These are phyloP conservation scores for Chinchilla lanigera DNA, from an alignment of 2,113 vertebrate species.

Conservation along the genomic window DNA sequence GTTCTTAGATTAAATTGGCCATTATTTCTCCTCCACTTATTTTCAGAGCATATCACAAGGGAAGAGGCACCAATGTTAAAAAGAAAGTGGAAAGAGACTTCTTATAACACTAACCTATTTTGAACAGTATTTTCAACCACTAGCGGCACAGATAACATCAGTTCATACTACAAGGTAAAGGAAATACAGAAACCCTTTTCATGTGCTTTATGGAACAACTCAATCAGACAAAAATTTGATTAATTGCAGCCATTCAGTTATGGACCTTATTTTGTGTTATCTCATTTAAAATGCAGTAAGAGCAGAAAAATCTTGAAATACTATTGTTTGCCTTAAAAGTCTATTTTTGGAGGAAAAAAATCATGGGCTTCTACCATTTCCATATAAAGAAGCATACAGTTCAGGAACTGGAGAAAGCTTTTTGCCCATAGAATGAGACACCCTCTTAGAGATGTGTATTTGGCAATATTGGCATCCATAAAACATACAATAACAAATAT, in stretches of 20 bases:
- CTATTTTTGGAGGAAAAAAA: neutral
- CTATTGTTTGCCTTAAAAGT: neutral
- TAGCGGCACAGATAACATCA: neutral
- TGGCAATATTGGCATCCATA: neutral
- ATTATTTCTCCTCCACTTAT: constrained; percentile 73
- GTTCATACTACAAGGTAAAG: neutral
- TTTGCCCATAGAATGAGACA: neutral
- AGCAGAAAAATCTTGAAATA: neutral
- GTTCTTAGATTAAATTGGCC: constrained; percentile 75
- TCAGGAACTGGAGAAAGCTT: neutral
- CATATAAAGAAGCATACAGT: neutral
- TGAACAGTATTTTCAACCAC: constrained; percentile 9
- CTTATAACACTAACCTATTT: constrained; percentile 24
- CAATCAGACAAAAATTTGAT: neutral
- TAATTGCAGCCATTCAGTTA: neutral
- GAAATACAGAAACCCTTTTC: neutral
- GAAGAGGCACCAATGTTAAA: constrained; percentile 74
- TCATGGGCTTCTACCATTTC: neutral
- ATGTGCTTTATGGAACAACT: neutral
- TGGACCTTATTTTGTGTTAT: neutral
- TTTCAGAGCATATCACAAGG: constrained; percentile 71
- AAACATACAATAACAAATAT: neutral
- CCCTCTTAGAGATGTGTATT: neutral
- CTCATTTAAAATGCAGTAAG: neutral
- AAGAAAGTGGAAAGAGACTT: constrained; percentile 37